Base-by-base conservation (phyloP, 2,888 invertebrate species). In the Dicyrtoma fusca region DNA sequence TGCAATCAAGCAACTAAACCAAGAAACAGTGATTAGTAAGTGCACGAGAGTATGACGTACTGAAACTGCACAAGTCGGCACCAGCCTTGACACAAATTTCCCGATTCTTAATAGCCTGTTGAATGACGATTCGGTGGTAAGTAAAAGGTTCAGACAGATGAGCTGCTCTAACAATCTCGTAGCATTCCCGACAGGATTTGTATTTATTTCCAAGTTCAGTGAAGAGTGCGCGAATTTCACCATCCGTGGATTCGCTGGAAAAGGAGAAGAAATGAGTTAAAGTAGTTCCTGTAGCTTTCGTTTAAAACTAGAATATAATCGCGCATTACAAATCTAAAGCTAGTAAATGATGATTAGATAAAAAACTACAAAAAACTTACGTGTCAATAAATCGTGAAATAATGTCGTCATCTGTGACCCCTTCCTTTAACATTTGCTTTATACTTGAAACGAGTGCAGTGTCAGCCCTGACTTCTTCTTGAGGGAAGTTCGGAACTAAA, bases 161-260 rank as follows among this genome's bases (percentile, higher is more conserved):
- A 26, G 34, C 42, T 5, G 47, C 25, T 61, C 49, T 59, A 8
- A 61, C 25, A 5, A 61, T 23, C 17, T 69, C 61, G 34, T 45
- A 69, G 25, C 69, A 69, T 47, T 69, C 49, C 6, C 61, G 59
- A 19, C 47, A 69, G 8, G 69, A 69, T 47, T 69, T 69, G 49
- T 69, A 69, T 47, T 69, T 69, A 19, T 49, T 49, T 13, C n/a
- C 69, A 4, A 69, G 23, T 49, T 69, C 69, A 25, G 47, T 19
- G 13, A 21, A 61, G 8, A 69, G 19, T 1, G 26, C 14, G 5
- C 69, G 69, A 34, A 61, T 69, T 69, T 69, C 69, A 10, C 2
- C 4, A 1, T 11, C 21, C 6, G 21, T 47, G 8, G 62, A 17
- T 42, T 62, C 17, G 42, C 44, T 42, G 23, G 17, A 44, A 62